Evolutionary conservation across 2,888 invertebrate genomes (phyloP).

Genomic region (Choreutis nemorana): DNA sequence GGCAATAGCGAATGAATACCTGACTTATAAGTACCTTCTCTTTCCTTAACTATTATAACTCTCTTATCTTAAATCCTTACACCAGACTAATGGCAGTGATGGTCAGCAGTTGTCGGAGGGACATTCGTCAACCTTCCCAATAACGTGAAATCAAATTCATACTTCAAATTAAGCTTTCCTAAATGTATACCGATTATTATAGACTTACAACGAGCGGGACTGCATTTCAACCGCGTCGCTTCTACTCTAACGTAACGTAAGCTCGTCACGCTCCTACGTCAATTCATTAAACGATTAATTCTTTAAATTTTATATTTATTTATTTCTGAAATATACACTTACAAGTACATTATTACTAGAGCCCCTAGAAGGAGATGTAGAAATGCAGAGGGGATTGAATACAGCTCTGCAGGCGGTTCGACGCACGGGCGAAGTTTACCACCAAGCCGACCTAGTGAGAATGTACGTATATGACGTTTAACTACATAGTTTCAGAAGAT

Average conservation of each 20-base stretch:
- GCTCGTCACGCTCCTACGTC: slow-evolving; percentile 14
- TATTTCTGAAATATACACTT: slow-evolving; percentile 17
- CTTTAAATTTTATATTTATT: slow-evolving; percentile 14
- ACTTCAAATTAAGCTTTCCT: slow-evolving; percentile 28
- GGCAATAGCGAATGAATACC: slow-evolving; percentile 4
- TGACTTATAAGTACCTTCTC: slow-evolving; percentile 8
- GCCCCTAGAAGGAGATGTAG: no score
- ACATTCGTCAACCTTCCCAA: slow-evolving; percentile 35
- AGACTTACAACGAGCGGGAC: slow-evolving; percentile 18
- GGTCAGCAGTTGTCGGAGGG: slow-evolving; percentile 51
- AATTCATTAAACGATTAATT: slow-evolving; percentile 18
- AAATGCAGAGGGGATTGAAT: no score
- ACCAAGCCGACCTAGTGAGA: no score
- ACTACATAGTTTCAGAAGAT: no score
- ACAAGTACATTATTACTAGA: slow-evolving; percentile 10
- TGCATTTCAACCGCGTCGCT: slow-evolving; percentile 13
- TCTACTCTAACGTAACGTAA: slow-evolving; percentile 17
- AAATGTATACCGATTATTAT: slow-evolving; percentile 17
- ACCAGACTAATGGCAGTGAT: slow-evolving; percentile 54
- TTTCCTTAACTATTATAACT: slow-evolving; percentile 24
- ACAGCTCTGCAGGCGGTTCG: no score
- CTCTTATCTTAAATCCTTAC: slow-evolving; percentile 31
- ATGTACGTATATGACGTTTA: no score
- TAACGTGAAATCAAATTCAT: slow-evolving; percentile 28
- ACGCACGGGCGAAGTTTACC: no score